Base-by-base conservation (phyloP, 2,888 invertebrate species). In the Carcina quercana region DNA sequence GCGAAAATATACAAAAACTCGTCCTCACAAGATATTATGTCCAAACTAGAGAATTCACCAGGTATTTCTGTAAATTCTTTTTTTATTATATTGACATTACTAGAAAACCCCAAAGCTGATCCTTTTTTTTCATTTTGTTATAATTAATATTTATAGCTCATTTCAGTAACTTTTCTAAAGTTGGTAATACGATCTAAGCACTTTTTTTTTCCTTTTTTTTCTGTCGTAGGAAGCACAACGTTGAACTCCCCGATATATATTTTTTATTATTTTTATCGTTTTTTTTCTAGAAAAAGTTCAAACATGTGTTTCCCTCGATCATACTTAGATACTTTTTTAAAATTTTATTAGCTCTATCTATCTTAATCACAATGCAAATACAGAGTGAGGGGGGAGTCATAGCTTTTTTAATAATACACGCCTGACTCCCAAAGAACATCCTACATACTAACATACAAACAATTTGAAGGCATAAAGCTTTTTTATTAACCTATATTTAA, bases 391-490 rank as follows among this genome's bases (percentile, higher is more conserved):
- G 65, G 64, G 59, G 47, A 45, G 37, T 45, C 53, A 62, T 71
- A 70, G 59, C 50, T 61, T 64, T 65, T n/a, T n/a, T n/a, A n/a
- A n/a, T n/a, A n/a, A 68, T 65, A 68, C 61, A 60, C 66, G 65
- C 64, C 44, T 47, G 17, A 26, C 58, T 59, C 59, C 70, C 70
- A 65, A 51, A 47, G 55, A 68, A 71, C 63, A 54, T 55, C 64
- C 76, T 74, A 76, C 64, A 40, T 48, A 55, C 72, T 78, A 76
- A 71, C 69, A 69, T 79, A 76, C 74, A 79, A 79, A 76, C 73
- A 74, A 74, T 79, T 73, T 72, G 72, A 78, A 79, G 78, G 80
- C 79, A 67, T 79, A 68, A 82, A 80, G 80, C 79, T 71, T 72
- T 64, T 68, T 78, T 74, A 71, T 74, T 62, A 47, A 65, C 66